Evolutionary conservation across 2,113 vertebrate genomes (phyloP), one percentile per base, ranked within the genome.

Genomic region (Pardalotus punctatus): DNA sequence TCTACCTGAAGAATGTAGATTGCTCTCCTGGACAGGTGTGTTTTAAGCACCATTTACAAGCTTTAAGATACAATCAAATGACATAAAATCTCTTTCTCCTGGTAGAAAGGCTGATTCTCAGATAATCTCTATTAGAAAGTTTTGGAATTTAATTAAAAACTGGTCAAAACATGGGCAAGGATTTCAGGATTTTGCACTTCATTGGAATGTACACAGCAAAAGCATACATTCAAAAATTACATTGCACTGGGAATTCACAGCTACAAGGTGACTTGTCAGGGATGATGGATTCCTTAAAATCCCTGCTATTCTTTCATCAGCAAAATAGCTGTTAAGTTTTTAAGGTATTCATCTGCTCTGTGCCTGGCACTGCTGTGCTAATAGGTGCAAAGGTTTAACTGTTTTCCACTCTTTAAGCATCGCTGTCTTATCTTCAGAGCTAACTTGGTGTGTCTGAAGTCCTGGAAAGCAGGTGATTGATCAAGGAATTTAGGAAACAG

Each of bases 401-500:
- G 85, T 89, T 97, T 97, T 94, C 92, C 80, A 93, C 85, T 96
- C 91, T 96, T 96, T 85, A 97, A 95, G 91, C 96, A 69, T 93
- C 18, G 0, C 83, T 85, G 71, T 96, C 96, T 98, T 96, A 97
- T 97, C 97, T 97, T 94, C 93, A 90, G 72, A 96, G 96, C 90
- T 88, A 96, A 81, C 88, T 95, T 64, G 11, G 91, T 81, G 43
- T 86, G 91, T 95, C 97, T 93, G 96, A 97, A 97, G 94, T 97
- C 94, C 77, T 89, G 92, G 82, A 91, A 96, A 97, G 95, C 91
- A 86, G 90, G 87, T 88, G 91, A 96, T 96, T 97, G 97, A 98
- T 98, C 96, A 97, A 97, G 97, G 96, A 97, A 97, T 97, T 97
- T 94, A 96, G 96, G 94, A 82, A 95, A 91, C 88, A 90, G 87